Evolutionary conservation across 2,888 invertebrate species (phyloP).

Genomic region (Tetramorium bicarinatum): DNA sequence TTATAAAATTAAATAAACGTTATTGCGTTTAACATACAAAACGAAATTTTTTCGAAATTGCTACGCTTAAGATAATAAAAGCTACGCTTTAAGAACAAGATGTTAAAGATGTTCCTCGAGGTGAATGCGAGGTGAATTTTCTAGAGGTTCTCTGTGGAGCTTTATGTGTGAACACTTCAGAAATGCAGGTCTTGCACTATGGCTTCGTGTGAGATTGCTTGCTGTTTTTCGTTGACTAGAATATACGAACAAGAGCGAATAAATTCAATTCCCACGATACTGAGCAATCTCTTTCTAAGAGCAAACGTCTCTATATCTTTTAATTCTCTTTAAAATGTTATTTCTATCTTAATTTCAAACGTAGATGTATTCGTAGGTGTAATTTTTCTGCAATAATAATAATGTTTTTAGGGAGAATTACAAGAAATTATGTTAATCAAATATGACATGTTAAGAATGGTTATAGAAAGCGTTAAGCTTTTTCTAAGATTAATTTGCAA

Average conservation of each 20-base stretch:
- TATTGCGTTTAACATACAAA: background rate
- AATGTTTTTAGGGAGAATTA: background rate
- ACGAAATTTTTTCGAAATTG: background rate
- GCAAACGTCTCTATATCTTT: background rate
- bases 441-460: background rate
- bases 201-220: constrained; percentile 31
- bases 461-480: background rate
- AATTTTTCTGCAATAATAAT: background rate
- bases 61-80: too few species aligned
- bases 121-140: constrained; percentile 16
- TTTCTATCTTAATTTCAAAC: background rate
- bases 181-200: constrained; percentile 13
- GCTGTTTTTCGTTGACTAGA: constrained; percentile 33
- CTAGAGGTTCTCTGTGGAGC: background rate
- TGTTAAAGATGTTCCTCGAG: constrained; percentile 17
- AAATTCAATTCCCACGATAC: constrained; percentile 31
- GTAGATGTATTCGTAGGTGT: background rate
- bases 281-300: background rate
- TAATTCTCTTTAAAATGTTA: background rate
- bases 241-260: constrained; percentile 27
- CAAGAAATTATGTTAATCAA: background rate
- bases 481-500: constrained; percentile 1
- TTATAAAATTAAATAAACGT: background rate
- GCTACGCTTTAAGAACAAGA: background rate
- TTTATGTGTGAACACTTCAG: constrained; percentile 4